phyloP scores from a whole-genome alignment of 2,888 invertebrate species.

The Hydrotaea diabolus region DNA sequence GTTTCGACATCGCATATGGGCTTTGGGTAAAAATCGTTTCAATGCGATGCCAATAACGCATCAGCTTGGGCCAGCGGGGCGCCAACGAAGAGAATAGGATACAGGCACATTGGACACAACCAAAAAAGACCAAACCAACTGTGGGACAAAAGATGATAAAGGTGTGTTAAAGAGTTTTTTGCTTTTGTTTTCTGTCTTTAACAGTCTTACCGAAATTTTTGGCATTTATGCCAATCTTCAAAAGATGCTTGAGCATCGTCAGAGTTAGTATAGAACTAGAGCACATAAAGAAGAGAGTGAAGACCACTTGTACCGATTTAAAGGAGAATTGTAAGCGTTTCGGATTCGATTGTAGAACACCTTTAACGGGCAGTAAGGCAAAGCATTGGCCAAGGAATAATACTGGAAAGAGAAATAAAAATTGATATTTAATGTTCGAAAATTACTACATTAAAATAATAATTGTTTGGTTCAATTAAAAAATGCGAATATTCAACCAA shows the following conservation, averaged over 20 bases:
- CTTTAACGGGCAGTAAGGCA: constrained; percentile 82
- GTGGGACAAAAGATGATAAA: neutral
- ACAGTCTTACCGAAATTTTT: constrained; percentile 77
- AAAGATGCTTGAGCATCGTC: constrained; percentile 69
- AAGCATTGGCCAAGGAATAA: constrained; percentile 82
- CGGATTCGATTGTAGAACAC: constrained; percentile 79
- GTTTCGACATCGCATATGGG: constrained; percentile 74
- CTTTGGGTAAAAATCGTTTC: constrained; percentile 75
- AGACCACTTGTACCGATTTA: constrained; percentile 72
- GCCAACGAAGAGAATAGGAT: constrained; percentile 76
- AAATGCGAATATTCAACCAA: no score
- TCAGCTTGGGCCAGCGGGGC: constrained; percentile 76
- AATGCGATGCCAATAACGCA: constrained; percentile 76
- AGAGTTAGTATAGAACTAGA: constrained; percentile 69
- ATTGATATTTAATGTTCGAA: no score
- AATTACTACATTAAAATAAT: no score
- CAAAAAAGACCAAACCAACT: constrained; percentile 78
- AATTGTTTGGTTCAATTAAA: no score
- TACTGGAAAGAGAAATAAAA: constrained; percentile 72
- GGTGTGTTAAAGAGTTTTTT: no score
- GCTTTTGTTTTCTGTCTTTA: no score
- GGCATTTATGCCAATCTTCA: constrained; percentile 75
- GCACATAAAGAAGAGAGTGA: constrained; percentile 70
- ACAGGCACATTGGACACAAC: constrained; percentile 72
- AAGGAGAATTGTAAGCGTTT: constrained; percentile 73